Evolutionary conservation across 2,113 vertebrate genomes (phyloP), one percentile per base, ranked within the genome.

Genomic region (Antechinus stuartii): DNA sequence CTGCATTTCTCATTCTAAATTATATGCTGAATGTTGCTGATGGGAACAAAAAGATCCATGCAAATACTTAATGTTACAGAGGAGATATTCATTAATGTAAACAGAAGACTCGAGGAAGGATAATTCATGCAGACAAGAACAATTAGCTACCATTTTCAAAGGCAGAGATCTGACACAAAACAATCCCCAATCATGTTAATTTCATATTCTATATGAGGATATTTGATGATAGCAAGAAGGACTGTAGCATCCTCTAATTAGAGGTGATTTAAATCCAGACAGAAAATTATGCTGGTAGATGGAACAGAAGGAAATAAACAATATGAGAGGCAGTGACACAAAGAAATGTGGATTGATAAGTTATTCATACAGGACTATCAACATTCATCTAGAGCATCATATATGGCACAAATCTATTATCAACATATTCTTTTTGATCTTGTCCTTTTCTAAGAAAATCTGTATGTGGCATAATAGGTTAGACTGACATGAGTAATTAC

Each of bases 71-170:
- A 92, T 96, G 23, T 95, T 96, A 46, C 53, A 94, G n/a, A 91
- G 95, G 4, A 94, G 0, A 97, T 95, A 10, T 49, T 14, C 97
- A 30, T 96, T 94, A 89, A 27, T 19, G 55, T 49, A 95, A 93
- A 97, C 30, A 92, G 19, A 90, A 90, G 25, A 9, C 0, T 92
- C 92, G 24, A 90, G 24, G 7, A 94, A 68, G 53, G 53, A 4
- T 56, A 93, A 47, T 42, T 24, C 16, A 95, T n/a, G 27, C 4
- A 95, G 14, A 22, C 10, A 49, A n/a, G 61, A 95, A 93, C 22
- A 95, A 53, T 93, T 91, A 52, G n/a, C 26, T 49, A 50, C 19
- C 5, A 30, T 96, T 96, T 95, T 91, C 30, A 96, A 96, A 97
- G 19, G 0, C 0, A 0, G 0, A 95, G 6, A 57, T 94, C 26